These are phyloP conservation scores for Erannis defoliaria DNA, from an alignment of 2,888 invertebrate genomes.

Conservation along the genomic window DNA sequence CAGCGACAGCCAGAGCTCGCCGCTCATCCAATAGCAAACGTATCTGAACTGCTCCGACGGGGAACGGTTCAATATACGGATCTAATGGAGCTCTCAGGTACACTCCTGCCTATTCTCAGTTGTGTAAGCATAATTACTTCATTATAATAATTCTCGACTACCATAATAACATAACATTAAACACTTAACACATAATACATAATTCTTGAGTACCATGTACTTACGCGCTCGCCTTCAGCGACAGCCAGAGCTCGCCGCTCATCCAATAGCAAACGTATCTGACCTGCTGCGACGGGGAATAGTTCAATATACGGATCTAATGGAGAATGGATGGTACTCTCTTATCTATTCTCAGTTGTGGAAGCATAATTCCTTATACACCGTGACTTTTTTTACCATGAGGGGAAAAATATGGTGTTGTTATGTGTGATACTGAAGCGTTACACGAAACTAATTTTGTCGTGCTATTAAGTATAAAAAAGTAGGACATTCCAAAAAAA, in stretches of 20 bases:
- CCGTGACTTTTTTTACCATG: too few species aligned
- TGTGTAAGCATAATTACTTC: too few species aligned
- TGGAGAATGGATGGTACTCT: slow-evolving; percentile 8
- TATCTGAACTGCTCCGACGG: slow-evolving; percentile 80
- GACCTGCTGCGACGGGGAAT: slow-evolving; percentile 83
- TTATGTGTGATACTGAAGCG: too few species aligned
- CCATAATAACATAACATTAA: too few species aligned
- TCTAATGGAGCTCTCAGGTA: slow-evolving; percentile 55
- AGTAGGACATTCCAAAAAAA: too few species aligned
- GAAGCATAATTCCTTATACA: too few species aligned
- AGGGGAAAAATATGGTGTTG: too few species aligned
- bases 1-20: slow-evolving; percentile 91
- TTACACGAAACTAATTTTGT: too few species aligned
- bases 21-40: slow-evolving; percentile 90
- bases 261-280: slow-evolving; percentile 88
- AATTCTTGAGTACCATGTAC: too few species aligned
- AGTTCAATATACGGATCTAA: slow-evolving; percentile 80
- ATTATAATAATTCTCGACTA: too few species aligned
- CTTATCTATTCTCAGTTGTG: background rate
- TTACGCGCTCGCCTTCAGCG: slow-evolving; percentile 92
- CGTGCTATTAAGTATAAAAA: too few species aligned
- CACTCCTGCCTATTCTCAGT: background rate
- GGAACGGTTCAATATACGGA: slow-evolving; percentile 81
- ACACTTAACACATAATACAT: too few species aligned
- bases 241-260: slow-evolving; percentile 91